Percentiles rank a stretch among this genome's conserved stretches.
Conservation (phyloP, 2,113 vertebrate genomes). For the Aldabrachelys gigantea region DNA sequence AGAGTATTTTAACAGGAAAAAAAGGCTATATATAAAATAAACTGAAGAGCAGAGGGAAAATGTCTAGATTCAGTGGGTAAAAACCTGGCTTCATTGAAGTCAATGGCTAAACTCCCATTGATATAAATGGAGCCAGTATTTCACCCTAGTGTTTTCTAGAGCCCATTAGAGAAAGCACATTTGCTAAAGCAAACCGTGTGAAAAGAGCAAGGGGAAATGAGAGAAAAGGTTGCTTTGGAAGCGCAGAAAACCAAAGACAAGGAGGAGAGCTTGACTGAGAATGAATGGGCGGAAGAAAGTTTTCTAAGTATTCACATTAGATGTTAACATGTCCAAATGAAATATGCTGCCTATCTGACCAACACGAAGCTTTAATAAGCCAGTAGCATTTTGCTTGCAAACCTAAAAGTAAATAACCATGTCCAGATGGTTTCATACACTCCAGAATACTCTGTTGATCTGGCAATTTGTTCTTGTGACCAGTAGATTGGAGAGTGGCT, state of each 20-base stretch:
- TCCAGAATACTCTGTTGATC: neutral
- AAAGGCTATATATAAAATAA: slow-evolving; percentile 38
- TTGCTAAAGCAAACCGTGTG: neutral
- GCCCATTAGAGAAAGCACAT: neutral
- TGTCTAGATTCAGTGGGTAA: rapidly evolving
- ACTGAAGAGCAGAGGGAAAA: neutral
- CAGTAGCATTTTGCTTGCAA: neutral
- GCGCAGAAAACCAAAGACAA: neutral
- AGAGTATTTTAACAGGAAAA: slow-evolving; percentile 26
- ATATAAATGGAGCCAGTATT: neutral
- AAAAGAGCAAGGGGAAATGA: neutral
- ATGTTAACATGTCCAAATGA: neutral
- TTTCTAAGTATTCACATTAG: neutral
- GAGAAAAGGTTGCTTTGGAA: neutral
- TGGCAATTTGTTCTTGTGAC: neutral
- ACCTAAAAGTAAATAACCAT: neutral
- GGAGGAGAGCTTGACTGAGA: neutral
- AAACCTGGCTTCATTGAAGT: neutral
- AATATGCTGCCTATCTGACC: neutral
- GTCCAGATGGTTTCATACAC: neutral
- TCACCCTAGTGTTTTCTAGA: neutral
- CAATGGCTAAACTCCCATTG: neutral
- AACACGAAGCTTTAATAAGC: neutral
- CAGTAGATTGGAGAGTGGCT: neutral
- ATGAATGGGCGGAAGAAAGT: neutral